Conservation (phyloP, 2,888 invertebrate genomes). For the Drosophila hamatofila region DNA sequence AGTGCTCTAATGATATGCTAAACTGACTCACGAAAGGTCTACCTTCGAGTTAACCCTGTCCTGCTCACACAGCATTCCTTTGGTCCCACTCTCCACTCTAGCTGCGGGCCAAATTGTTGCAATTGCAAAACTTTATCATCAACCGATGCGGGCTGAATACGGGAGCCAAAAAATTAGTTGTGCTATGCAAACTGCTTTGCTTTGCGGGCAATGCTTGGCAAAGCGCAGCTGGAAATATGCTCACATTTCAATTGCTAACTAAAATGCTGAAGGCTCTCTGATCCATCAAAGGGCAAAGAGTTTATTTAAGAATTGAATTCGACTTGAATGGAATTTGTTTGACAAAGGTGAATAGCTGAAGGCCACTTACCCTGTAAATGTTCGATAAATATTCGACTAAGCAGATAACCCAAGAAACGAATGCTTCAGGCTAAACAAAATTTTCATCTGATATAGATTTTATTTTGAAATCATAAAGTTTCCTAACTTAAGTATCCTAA, state of each 20-base stretch:
- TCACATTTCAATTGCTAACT: constrained; percentile 1
- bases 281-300: constrained; percentile 9
- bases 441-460: background rate
- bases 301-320: constrained; percentile 1
- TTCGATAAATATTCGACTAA: background rate
- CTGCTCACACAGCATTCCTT: background rate
- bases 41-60: constrained; percentile 11
- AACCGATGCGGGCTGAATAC: constrained; percentile 8
- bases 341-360: background rate
- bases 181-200: constrained; percentile 9
- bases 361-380: too few relatives aligned
- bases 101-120: constrained; percentile 46
- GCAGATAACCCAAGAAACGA: background rate
- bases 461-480: background rate
- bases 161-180: constrained; percentile 8
- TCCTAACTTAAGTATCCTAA: background rate
- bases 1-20: constrained; percentile 75
- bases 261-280: background rate
- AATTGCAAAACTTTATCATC: constrained; percentile 45
- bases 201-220: constrained; percentile 18
- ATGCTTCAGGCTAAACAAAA: background rate
- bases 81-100: background rate
- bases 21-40: constrained; percentile 66
- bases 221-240: constrained; percentile 3
- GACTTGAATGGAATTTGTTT: background rate